phyloP scores from a whole-genome alignment of 2,888 invertebrate species.

The Parelbella ahira region DNA sequence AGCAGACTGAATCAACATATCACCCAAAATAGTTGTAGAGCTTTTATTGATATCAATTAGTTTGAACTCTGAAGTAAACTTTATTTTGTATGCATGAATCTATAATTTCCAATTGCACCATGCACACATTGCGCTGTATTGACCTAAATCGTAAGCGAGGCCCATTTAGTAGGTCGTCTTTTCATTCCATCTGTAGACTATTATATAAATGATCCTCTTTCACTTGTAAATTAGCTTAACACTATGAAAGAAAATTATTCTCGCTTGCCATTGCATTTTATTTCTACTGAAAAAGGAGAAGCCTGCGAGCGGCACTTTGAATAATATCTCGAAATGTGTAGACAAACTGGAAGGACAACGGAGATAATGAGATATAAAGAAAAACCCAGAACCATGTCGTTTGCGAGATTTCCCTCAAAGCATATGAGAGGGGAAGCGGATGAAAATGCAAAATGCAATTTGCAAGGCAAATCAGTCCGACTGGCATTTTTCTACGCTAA shows the following conservation, averaged over 20 bases:
- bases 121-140: too few relatives aligned
- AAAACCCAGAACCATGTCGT: conserved; percentile 15
- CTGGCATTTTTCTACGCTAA: conserved; percentile 20
- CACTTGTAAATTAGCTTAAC: conserved; percentile 1
- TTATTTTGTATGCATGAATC: too few relatives aligned
- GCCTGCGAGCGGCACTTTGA: conserved; percentile 3
- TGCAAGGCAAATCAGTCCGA: conserved; percentile 22
- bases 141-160: too few relatives aligned
- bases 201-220: too few relatives aligned
- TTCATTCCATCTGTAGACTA: too few relatives aligned
- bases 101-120: too few relatives aligned
- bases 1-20: too few relatives aligned
- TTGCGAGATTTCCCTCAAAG: conserved; percentile 15
- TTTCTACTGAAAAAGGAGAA: background rate
- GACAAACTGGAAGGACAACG: conserved; percentile 7
- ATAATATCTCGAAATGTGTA: conserved; percentile 15
- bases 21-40: too few relatives aligned
- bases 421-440: conserved; percentile 7
- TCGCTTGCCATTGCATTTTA: conserved; percentile 4
- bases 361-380: conserved; percentile 19
- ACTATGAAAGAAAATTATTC: background rate
- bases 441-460: conserved; percentile 24
- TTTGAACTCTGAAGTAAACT: too few relatives aligned
- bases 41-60: too few relatives aligned
- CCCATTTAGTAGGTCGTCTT: too few relatives aligned